These are phyloP conservation scores for Drosophila navojoa DNA, from an alignment of 1,140 invertebrate genomes.

Conservation along the genomic window DNA sequence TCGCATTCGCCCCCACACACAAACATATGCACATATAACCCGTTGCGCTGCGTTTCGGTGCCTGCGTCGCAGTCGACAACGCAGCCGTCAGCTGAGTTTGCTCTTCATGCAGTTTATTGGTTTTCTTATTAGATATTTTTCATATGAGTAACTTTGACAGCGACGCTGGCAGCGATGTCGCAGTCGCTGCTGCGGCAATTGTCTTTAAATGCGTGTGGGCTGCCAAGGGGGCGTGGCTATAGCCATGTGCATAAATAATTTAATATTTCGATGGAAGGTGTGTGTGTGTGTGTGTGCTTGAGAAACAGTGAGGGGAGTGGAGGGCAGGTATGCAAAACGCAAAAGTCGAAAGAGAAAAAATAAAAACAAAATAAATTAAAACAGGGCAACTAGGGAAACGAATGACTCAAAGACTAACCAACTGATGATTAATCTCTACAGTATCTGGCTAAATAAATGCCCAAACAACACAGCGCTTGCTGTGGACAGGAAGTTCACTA, in stretches of 20 bases:
- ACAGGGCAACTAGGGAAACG: slow-evolving; percentile 24
- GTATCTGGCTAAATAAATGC: slow-evolving; percentile 20
- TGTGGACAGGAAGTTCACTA: not conserved
- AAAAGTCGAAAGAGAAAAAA: not conserved
- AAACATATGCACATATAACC: slow-evolving; percentile 1
- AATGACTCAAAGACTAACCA: slow-evolving; percentile 45
- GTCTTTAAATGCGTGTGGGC: slow-evolving; percentile 30
- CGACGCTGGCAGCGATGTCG: slow-evolving; percentile 24
- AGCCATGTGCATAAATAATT: slow-evolving; percentile 50
- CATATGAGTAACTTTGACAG: slow-evolving; percentile 47
- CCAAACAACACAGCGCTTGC: slow-evolving; percentile 3
- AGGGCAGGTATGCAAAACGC: slow-evolving; percentile 28
- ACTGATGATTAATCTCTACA: slow-evolving; percentile 45
- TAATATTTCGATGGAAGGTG: slow-evolving; percentile 25
- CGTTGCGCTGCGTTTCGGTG: slow-evolving; percentile 38
- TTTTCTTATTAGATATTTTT: slow-evolving; percentile 73
- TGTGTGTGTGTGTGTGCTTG: not conserved
- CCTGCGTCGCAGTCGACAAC: slow-evolving; percentile 11
- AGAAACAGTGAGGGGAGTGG: not conserved
- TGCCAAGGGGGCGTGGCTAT: slow-evolving; percentile 35
- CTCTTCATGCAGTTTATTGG: slow-evolving; percentile 56
- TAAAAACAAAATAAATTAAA: not conserved
- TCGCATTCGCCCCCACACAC: slow-evolving; percentile 69
- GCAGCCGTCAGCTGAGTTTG: slow-evolving; percentile 24
- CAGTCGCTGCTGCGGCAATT: slow-evolving; percentile 31